Conservation (phyloP, 2,797 vertebrate species). For the Pseudochaenichthys georgianus region DNA sequence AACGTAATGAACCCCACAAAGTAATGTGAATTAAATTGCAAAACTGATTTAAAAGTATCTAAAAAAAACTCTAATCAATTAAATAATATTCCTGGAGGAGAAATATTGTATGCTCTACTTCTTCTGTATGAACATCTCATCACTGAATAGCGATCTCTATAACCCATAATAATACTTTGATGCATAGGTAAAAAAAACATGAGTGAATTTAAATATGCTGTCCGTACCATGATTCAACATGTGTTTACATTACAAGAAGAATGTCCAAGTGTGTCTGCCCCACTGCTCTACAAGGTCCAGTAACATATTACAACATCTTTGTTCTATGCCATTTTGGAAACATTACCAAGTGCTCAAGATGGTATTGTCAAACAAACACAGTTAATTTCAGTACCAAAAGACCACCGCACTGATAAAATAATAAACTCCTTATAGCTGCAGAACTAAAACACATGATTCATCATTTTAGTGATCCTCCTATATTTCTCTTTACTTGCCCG, state of each 20-base stretch:
- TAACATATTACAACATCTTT: conserved; percentile 32
- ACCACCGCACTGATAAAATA: conserved; percentile 75
- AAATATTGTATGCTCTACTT: too few species aligned
- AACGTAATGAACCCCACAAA: too few species aligned
- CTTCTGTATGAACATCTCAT: too few species aligned
- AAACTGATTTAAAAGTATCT: too few species aligned
- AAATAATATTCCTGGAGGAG: too few species aligned
- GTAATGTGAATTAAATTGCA: too few species aligned
- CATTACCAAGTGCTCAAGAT: conserved; percentile 23
- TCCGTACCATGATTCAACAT: not conserved
- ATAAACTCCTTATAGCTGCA: conserved; percentile 69
- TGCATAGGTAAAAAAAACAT: not conserved
- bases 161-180: not conserved
- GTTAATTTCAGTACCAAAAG: conserved; percentile 68
- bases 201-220: not conserved
- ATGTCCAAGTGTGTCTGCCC: not conserved
- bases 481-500: conserved; percentile 71
- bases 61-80: too few species aligned
- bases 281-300: conserved; percentile 8
- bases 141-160: not conserved
- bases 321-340: conserved; percentile 34
- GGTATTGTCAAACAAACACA: conserved; percentile 67
- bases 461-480: conserved; percentile 71
- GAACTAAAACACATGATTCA: conserved; percentile 77
- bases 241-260: conserved; percentile 24